A percentile compares a stretch with the other conserved stretches of the same genome.
phyloP scores from a whole-genome alignment of 2,797 vertebrate species.

The Rhynchonycteris naso region DNA sequence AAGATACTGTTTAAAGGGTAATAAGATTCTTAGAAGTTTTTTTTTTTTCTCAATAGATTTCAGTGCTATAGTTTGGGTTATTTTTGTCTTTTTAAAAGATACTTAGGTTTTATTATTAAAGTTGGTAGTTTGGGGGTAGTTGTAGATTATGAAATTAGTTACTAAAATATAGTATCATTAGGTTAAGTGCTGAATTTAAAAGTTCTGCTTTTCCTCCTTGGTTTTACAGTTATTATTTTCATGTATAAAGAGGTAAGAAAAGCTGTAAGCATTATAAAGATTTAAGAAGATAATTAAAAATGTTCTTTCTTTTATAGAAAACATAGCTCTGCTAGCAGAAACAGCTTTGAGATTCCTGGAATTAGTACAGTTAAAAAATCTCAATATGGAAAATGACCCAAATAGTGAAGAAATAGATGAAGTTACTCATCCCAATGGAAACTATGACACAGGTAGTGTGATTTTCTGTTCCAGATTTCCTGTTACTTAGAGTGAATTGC shows the following conservation, averaged over 20 bases:
- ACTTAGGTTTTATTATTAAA: neutral
- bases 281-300: neutral
- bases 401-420: constrained; percentile 95
- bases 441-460: constrained; percentile 95
- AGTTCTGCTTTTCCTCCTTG: neutral
- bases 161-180: neutral
- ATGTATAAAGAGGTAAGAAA: neutral
- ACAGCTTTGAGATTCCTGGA: constrained; percentile 97
- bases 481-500: neutral
- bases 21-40: neutral
- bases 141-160: neutral
- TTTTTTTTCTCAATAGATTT: neutral
- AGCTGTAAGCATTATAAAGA: neutral
- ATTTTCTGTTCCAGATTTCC: neutral
- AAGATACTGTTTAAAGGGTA: constrained; percentile 9
- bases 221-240: constrained; percentile 40
- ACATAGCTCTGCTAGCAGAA: constrained; percentile 97
- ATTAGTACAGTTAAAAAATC: constrained; percentile 96
- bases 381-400: constrained; percentile 94
- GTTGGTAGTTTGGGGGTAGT: neutral
- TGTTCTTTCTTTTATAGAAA: constrained; percentile 87
- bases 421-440: constrained; percentile 93
- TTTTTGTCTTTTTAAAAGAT: neutral
- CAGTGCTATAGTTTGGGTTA: neutral
- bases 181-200: neutral